Evolutionary conservation across 2,113 vertebrate genomes (phyloP).

Genomic region (Pelobates fuscus): DNA sequence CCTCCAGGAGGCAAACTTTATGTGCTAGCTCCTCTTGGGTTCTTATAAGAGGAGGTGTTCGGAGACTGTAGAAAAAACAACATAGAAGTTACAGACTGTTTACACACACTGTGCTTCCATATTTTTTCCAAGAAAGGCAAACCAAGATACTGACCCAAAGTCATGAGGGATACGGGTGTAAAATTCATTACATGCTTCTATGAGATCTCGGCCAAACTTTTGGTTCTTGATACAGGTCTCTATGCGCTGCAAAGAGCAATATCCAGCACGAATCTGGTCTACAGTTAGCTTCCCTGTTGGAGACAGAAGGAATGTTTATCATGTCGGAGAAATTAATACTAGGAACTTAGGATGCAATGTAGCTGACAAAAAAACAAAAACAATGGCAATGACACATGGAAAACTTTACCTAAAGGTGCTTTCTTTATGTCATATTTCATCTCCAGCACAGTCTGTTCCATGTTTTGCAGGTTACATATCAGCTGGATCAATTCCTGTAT

Average conservation of each 20-base stretch:
- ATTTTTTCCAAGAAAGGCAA: not conserved
- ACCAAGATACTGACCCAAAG: slow-evolving; percentile 76
- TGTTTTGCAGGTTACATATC: slow-evolving; percentile 84
- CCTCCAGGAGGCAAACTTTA: slow-evolving; percentile 83
- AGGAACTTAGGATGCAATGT: not conserved
- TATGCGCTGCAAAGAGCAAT: slow-evolving; percentile 78
- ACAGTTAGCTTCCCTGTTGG: slow-evolving; percentile 80
- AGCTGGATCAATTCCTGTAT: slow-evolving; percentile 81
- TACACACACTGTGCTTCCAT: not conserved
- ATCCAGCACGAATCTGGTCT: slow-evolving; percentile 84
- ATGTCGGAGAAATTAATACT: too few relatives aligned
- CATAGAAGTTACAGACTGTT: not conserved
- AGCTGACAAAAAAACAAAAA: not conserved
- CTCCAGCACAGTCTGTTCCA: slow-evolving; percentile 89
- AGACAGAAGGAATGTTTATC: not conserved
- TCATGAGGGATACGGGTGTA: slow-evolving; percentile 91
- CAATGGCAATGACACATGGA: not conserved
- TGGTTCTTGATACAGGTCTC: slow-evolving; percentile 79
- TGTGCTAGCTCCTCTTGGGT: slow-evolving; percentile 79
- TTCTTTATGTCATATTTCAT: slow-evolving; percentile 92
- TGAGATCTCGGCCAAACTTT: slow-evolving; percentile 61
- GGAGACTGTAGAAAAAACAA: slow-evolving; percentile 64
- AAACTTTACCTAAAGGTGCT: slow-evolving; percentile 78
- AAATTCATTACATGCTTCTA: slow-evolving; percentile 89
- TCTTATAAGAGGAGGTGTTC: slow-evolving; percentile 78